phyloP scores from a whole-genome alignment of 2,888 invertebrate species.

The Zonitis immaculata region DNA sequence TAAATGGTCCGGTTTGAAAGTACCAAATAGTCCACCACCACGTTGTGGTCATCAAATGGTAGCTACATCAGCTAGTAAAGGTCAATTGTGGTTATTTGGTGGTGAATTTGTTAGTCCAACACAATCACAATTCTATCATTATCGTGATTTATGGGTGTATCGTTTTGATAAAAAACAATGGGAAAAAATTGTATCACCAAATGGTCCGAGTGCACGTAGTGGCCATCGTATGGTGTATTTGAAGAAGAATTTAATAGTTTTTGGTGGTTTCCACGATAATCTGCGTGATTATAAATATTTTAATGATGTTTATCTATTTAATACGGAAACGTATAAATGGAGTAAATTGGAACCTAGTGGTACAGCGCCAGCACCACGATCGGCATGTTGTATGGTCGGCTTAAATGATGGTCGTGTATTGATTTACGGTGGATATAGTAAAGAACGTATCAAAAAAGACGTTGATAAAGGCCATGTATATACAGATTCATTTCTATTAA shows the following conservation, averaged over 20 bases:
- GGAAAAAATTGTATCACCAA: slow-evolving; percentile 72
- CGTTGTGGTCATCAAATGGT: slow-evolving; percentile 87
- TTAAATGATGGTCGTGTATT: slow-evolving; percentile 60
- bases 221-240: slow-evolving; percentile 83
- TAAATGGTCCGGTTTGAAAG: slow-evolving; percentile 74
- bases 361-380: slow-evolving; percentile 68
- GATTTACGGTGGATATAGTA: slow-evolving; percentile 74
- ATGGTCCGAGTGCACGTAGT: slow-evolving; percentile 79
- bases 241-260: slow-evolving; percentile 75
- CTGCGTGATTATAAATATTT: slow-evolving; percentile 80
- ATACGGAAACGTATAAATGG: slow-evolving; percentile 77
- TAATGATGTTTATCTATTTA: slow-evolving; percentile 81
- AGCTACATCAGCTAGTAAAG: slow-evolving; percentile 66
- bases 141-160: slow-evolving; percentile 86
- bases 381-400: slow-evolving; percentile 73
- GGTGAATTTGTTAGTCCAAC: slow-evolving; percentile 90
- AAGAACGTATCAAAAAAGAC: slow-evolving; percentile 68
- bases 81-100: slow-evolving; percentile 77
- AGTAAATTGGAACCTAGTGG: slow-evolving; percentile 63
- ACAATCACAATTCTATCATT: slow-evolving; percentile 90
- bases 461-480: slow-evolving; percentile 67
- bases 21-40: slow-evolving; percentile 83
- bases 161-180: slow-evolving; percentile 63
- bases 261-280: slow-evolving; percentile 92
- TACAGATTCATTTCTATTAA: slow-evolving; percentile 64